Evolutionary conservation across 1,140 invertebrate genomes (phyloP), one percentile per base, ranked within the genome.

Genomic region (Drosophila kanapiae): DNA sequence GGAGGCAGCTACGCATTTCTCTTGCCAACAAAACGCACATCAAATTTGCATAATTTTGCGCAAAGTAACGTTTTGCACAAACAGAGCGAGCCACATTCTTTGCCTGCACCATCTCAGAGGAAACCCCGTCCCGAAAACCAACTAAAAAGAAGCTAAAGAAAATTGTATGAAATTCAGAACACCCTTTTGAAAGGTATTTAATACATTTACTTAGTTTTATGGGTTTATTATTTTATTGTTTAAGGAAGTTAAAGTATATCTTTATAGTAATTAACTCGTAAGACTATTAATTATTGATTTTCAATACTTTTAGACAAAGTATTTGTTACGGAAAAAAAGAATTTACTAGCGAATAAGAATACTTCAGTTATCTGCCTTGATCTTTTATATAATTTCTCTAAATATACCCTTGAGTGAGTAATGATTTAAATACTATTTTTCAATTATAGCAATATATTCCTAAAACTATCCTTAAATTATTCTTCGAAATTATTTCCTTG

Each of bases 31-130:
- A 90, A 84, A 90, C 85, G 85, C 80, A 90, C 84, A 88, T 88
- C 85, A 90, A 88, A 90, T 88, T 88, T 88, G 85, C 84, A 88
- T 88, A 90, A 88, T 88, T 88, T 84, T 88, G 62, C 68, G 72
- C 85, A 87, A 80, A 88, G 84, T 83, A 87, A 87, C 77, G 79
- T 87, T 87, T 84, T 88, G 72, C 84, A 64, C 56, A 88, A 88
- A 75, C 83, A 82, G 48, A 72, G 63, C 63, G 75, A 75, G 65
- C 60, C 61, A 68, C 67, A 70, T 59, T 68, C 51, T 4, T 23
- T 37, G 31, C 29, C 29, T 6, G 68, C 75, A 47, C 35, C 51
- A 43, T 40, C 51, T 37, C 33, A 5, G 10, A 7, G 3, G 11
- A 16, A 18, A 13, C 35, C 27, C 33, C 5, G 10, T 37, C 31